A percentile compares a stretch with the other conserved stretches of the same genome.
Evolutionary conservation across 2,888 invertebrate genomes (phyloP).

Genomic region (Callosobruchus maculatus): DNA sequence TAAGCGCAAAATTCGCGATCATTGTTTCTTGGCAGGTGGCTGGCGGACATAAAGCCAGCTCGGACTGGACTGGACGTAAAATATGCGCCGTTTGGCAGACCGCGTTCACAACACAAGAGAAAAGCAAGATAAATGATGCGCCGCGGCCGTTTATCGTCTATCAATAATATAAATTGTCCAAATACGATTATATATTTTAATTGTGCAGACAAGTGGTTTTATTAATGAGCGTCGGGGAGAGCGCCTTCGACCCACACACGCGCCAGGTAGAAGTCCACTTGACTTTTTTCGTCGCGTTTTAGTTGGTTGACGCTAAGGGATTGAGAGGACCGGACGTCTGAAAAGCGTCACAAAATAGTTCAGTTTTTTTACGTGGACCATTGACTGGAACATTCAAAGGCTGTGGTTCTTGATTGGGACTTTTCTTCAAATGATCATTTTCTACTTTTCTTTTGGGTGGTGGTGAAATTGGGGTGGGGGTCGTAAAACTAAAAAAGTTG

Average conservation of each 20-base stretch:
- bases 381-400: no score
- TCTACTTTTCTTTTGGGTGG: no score
- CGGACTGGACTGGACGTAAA: neutral
- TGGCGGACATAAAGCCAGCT: no score
- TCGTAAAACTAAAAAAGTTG: no score
- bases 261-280: conserved; percentile 32
- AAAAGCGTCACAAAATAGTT: no score
- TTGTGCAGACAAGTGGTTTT: conserved; percentile 49
- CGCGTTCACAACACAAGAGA: conserved; percentile 27
- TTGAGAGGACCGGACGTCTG: no score
- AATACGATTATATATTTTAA: conserved; percentile 51
- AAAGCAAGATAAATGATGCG: conserved; percentile 43
- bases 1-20: neutral
- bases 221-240: conserved; percentile 44
- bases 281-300: neutral
- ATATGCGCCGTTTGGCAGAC: conserved; percentile 33
- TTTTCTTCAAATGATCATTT: no score
- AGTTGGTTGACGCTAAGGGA: neutral
- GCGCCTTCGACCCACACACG: conserved; percentile 41
- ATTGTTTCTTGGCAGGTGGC: conserved; percentile 20
- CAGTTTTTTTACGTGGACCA: no score
- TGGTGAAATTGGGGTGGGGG: no score
- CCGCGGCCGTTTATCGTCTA: conserved; percentile 44
- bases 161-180: conserved; percentile 51
- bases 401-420: no score